Evolutionary conservation across 2,797 vertebrate genomes (phyloP).

Genomic region (Limosa lapponica): DNA sequence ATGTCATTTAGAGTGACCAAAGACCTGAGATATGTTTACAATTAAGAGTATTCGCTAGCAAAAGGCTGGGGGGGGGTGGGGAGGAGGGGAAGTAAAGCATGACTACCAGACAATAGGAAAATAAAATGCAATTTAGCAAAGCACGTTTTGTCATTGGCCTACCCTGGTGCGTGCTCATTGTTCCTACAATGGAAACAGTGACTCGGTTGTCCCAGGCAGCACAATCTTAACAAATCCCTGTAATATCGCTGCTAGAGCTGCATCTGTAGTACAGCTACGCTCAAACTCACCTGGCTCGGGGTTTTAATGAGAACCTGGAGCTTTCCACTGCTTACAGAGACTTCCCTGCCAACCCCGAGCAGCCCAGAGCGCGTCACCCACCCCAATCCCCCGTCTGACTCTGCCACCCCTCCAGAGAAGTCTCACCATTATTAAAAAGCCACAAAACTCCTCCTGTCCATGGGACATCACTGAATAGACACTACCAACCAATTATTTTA

Average conservation of each 20-base stretch:
- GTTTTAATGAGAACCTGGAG: neutral
- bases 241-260: neutral
- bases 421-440: neutral
- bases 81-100: neutral
- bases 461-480: neutral
- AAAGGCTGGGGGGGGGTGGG: neutral
- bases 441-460: neutral
- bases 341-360: neutral
- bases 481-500: neutral
- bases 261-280: neutral
- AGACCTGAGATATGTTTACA: slow-evolving; percentile 35
- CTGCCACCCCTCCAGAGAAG: neutral
- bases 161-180: accelerated
- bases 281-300: neutral
- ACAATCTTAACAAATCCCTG: neutral
- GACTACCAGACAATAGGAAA: neutral
- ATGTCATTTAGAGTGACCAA: neutral
- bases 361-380: accelerated
- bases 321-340: neutral
- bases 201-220: neutral
- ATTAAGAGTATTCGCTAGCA: neutral
- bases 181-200: neutral
- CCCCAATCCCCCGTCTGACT: neutral
- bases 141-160: neutral
- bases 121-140: slow-evolving; percentile 15